Evolutionary conservation across 2,113 vertebrate species (phyloP).

Genomic region (Sorex araneus): DNA sequence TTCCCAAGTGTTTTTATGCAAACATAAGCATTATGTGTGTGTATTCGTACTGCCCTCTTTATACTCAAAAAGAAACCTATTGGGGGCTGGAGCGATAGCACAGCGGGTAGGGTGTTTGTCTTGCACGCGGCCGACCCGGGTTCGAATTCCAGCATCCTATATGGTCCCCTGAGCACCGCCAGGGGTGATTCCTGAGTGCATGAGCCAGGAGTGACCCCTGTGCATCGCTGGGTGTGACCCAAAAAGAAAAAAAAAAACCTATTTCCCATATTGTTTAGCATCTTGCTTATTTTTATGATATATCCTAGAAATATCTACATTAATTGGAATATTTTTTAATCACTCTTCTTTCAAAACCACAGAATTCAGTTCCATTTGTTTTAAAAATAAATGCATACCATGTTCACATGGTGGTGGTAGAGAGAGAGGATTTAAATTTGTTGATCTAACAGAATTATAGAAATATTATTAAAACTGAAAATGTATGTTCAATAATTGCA

Average conservation of each 20-base stretch:
- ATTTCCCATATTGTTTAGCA: neutral
- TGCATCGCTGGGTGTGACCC: too few relatives aligned
- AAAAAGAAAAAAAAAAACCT: neutral
- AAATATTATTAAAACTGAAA: constrained; percentile 40
- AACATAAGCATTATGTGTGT: constrained; percentile 1
- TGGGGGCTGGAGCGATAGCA: too few relatives aligned
- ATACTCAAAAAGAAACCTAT: neutral
- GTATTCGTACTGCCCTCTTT: neutral
- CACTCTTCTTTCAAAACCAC: too few relatives aligned
- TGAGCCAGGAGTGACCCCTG: too few relatives aligned
- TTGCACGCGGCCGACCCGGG: too few relatives aligned
- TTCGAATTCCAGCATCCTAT: too few relatives aligned
- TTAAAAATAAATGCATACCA: neutral
- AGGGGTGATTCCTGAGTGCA: too few relatives aligned
- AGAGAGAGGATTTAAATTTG: constrained; percentile 19
- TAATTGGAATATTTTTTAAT: neutral
- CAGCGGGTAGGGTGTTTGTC: too few relatives aligned
- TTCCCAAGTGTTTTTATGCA: neutral
- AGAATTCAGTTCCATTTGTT: too few relatives aligned
- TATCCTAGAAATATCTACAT: neutral
- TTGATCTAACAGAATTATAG: neutral
- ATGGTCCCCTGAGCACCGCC: too few relatives aligned
- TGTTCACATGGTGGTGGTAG: neutral
- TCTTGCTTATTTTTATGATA: constrained; percentile 24
- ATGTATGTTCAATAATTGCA: neutral